Percentiles rank a stretch among this genome's conserved stretches.
phyloP scores from a whole-genome alignment of 2,797 vertebrate genomes.

The Danio choprae region DNA sequence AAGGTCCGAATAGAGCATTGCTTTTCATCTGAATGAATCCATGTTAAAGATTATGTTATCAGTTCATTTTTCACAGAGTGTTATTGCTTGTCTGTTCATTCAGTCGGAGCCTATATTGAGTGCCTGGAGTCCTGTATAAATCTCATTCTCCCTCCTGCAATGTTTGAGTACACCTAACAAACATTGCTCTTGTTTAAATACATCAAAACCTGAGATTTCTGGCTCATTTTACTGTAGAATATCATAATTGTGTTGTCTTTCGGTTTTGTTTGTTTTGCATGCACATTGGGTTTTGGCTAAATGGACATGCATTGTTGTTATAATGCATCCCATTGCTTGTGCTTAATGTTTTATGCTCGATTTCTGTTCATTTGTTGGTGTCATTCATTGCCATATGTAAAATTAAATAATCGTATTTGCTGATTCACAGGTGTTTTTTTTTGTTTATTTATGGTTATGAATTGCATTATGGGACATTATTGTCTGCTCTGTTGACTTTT shows the following conservation, averaged over 20 bases:
- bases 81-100: conserved; percentile 85
- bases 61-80: conserved; percentile 77
- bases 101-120: conserved; percentile 78
- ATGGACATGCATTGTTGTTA: background rate
- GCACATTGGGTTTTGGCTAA: background rate
- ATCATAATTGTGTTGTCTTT: conserved; percentile 1
- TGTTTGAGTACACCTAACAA: conserved; percentile 13
- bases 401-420: too few relatives aligned
- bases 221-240: background rate
- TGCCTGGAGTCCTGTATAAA: conserved; percentile 58
- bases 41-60: conserved; percentile 72
- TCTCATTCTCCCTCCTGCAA: background rate
- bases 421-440: too few relatives aligned
- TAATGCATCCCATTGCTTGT: background rate
- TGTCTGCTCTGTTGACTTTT: too few relatives aligned
- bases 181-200: conserved; percentile 15
- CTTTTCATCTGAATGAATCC: conserved; percentile 68
- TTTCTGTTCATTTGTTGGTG: background rate
- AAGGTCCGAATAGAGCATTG: conserved; percentile 62
- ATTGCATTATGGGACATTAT: too few relatives aligned
- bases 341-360: background rate
- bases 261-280: background rate
- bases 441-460: too few relatives aligned
- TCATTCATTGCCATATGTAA: background rate
- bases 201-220: background rate